Evolutionary conservation across 2,888 invertebrate genomes (phyloP), one percentile per base, ranked within the genome.

Genomic region (Xiphydria camelus): DNA sequence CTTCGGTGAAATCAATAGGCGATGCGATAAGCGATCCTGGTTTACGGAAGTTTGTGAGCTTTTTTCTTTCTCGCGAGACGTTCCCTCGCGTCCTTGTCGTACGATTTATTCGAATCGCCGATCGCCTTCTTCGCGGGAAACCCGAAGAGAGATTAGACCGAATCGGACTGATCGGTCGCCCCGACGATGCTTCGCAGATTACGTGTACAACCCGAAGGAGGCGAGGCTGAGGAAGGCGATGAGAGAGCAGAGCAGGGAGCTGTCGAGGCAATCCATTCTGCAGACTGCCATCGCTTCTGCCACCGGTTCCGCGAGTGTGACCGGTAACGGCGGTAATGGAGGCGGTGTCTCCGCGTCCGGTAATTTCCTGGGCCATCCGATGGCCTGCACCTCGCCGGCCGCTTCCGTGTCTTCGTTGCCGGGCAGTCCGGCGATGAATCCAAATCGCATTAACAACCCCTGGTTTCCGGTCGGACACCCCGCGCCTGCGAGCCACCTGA

Each of bases 181-280:
- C n/a, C n/a, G n/a, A n/a, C n/a, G n/a, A n/a, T n/a, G n/a, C n/a
- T n/a, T 69, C 76, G 7, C 77, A 82, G 82, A 80, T 73, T 84
- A 83, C 69, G 82, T 82, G 46, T 84, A 83, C 76, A 84, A 82
- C 66, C 83, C 84, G 29, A 83, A 83, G 61, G 83, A 83, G 69
- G 83, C 83, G 33, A 76, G 83, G 47, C 75, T 83, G 64, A 77
- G 82, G 46, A 83, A 83, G 67, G 82, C 81, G 37, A 78, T 81
- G 78, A 78, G 82, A 54, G 80, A 80, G 59, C 75, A 75, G 48
- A 71, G 60, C 38, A 68, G 74, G 21, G 71, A 73, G 55, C 56
- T 70, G 41, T 72, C 74, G 39, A 62, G 73, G 42, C 71, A 72
- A 47, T 69, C 70, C 50, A 68, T 73, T 46, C 56, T 72, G 31